These are phyloP conservation scores for Chrysaora quinquecirrha DNA, from an alignment of 30 jellyfish, hydroid and myxozoan genomes.

Conservation along the genomic window DNA sequence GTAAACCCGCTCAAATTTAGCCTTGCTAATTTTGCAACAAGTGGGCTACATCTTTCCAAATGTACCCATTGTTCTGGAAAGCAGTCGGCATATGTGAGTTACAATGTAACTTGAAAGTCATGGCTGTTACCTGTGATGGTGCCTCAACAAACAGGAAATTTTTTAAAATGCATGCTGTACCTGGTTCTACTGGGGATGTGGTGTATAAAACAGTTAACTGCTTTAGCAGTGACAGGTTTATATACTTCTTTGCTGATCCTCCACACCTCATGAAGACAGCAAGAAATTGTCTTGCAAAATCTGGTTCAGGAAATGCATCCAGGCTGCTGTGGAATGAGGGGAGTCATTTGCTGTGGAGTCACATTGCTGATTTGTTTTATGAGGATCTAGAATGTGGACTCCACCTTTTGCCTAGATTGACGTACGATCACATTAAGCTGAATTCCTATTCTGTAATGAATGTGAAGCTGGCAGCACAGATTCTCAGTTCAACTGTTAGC, in stretches of 20 bases:
- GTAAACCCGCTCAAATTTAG: background rate
- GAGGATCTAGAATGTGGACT: background rate
- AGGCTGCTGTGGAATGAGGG: background rate
- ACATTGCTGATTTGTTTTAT: background rate
- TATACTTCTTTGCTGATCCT: background rate
- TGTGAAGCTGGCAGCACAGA: background rate
- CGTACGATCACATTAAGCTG: background rate
- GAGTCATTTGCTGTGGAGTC: background rate
- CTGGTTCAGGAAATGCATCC: background rate
- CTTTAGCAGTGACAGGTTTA: background rate
- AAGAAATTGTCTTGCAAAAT: background rate
- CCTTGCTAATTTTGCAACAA: background rate
- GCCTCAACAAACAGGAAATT: background rate
- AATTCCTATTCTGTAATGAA: background rate
- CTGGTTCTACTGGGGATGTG: background rate
- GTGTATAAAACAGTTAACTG: background rate
- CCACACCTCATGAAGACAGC: background rate
- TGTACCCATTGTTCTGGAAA: background rate
- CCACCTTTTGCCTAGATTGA: background rate
- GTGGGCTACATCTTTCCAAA: background rate
- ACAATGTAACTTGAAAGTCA: background rate
- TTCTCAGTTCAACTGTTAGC: background rate
- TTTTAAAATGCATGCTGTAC: background rate
- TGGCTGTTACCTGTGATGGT: background rate
- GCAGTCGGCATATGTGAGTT: background rate